These are phyloP conservation scores for Heteractis magnifica DNA, from an alignment of 92 coral and sea anemone genomes.

Conservation along the genomic window DNA sequence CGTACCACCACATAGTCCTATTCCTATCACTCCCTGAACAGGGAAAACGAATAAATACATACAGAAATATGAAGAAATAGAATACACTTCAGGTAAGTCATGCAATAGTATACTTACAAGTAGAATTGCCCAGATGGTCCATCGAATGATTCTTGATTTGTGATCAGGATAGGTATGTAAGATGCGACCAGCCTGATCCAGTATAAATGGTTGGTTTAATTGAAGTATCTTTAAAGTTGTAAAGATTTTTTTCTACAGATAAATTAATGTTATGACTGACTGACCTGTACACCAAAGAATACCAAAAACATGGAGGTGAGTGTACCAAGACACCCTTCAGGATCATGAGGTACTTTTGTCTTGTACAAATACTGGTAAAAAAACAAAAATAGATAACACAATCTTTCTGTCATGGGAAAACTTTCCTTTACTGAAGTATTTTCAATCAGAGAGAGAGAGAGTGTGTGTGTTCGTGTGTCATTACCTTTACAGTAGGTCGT, in stretches of 20 bases:
- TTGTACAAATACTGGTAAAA: slow-evolving; percentile 60
- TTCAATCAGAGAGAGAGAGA: not conserved
- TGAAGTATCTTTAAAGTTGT: too few species aligned
- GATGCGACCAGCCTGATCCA: slow-evolving; percentile 71
- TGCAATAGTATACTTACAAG: slow-evolving; percentile 44
- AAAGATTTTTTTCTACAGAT: too few species aligned
- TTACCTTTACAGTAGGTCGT: slow-evolving; percentile 79
- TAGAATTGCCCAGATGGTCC: slow-evolving; percentile 75
- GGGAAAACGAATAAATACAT: not conserved
- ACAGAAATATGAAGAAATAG: not conserved
- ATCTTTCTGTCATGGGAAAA: too few species aligned
- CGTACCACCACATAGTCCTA: slow-evolving; percentile 84
- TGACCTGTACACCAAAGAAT: slow-evolving; percentile 92
- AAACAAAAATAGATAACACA: not conserved
- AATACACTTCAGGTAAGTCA: not conserved
- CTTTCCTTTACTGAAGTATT: too few species aligned
- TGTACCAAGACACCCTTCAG: slow-evolving; percentile 93
- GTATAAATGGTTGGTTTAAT: not conserved
- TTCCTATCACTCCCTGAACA: slow-evolving; percentile 60
- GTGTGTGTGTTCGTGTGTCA: too few species aligned
- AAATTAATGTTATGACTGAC: not conserved
- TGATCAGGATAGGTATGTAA: slow-evolving; percentile 64
- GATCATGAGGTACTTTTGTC: slow-evolving; percentile 73
- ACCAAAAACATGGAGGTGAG: slow-evolving; percentile 83
- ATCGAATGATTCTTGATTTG: slow-evolving; percentile 64